These are phyloP conservation scores for Sarcophaga peregrina DNA, from an alignment of 1,140 invertebrate genomes.

Conservation along the genomic window DNA sequence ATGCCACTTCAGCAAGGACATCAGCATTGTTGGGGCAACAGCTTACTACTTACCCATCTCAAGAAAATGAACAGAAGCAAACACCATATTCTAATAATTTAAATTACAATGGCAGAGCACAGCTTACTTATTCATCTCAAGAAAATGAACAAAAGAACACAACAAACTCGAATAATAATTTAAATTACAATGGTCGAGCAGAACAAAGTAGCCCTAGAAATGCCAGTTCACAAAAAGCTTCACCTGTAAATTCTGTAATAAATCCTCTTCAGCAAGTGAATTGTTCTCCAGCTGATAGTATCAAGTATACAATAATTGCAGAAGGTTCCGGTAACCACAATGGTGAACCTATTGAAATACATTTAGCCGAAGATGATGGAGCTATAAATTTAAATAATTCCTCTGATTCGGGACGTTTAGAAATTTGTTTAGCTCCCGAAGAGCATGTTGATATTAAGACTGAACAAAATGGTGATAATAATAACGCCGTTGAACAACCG, in stretches of 20 bases:
- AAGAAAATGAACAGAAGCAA: neutral
- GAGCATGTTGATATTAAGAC: conserved; percentile 4
- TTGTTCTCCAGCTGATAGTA: conserved; percentile 43
- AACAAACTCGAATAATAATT: neutral
- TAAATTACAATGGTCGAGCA: neutral
- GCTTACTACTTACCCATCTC: neutral
- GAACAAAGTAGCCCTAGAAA: neutral
- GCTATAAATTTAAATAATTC: conserved; percentile 52
- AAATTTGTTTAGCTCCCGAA: conserved; percentile 53
- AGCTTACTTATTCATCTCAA: neutral
- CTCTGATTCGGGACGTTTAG: conserved; percentile 57
- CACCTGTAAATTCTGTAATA: conserved; percentile 54
- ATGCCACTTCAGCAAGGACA: conserved; percentile 48
- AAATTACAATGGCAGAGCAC: neutral
- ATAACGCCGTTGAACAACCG: neutral
- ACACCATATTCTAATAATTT: neutral
- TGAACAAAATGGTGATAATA: neutral
- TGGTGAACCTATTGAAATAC: conserved; percentile 53
- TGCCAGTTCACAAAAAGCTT: neutral
- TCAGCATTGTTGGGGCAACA: neutral
- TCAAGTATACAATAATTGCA: conserved; percentile 61
- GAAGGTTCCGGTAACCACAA: conserved; percentile 32
- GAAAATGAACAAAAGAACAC: too few species aligned
- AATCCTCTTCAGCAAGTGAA: conserved; percentile 36
- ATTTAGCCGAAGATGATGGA: conserved; percentile 55